Evolutionary conservation across 2,113 vertebrate genomes (phyloP).

Genomic region (Morone chrysops): DNA sequence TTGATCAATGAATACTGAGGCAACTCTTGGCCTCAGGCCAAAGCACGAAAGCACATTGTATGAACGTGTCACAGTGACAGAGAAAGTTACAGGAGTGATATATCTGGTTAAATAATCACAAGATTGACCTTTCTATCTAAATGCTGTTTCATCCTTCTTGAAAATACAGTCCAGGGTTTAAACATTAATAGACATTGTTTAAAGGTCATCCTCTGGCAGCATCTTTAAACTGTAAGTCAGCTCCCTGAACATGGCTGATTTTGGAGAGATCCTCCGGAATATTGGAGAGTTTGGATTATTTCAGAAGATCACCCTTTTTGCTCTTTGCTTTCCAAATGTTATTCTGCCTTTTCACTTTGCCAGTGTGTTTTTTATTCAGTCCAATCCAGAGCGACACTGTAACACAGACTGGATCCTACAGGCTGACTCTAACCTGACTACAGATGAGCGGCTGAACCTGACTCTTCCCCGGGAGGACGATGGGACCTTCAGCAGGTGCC

Average conservation of each 20-base stretch:
- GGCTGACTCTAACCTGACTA: constrained; percentile 76
- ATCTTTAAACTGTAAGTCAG: neutral
- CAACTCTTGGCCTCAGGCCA: neutral
- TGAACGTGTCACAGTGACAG: neutral
- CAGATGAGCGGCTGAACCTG: constrained; percentile 83
- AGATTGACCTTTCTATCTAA: neutral
- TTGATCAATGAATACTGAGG: neutral
- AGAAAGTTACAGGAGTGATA: neutral
- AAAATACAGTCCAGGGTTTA: constrained; percentile 51
- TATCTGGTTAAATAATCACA: neutral
- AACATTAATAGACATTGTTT: constrained; percentile 74
- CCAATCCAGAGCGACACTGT: constrained; percentile 79
- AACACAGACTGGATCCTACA: constrained; percentile 74
- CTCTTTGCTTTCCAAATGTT: constrained; percentile 75
- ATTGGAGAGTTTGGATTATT: constrained; percentile 87
- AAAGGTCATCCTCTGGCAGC: constrained; percentile 31
- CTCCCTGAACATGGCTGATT: constrained; percentile 74
- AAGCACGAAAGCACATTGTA: neutral
- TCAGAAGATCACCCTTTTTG: constrained; percentile 83
- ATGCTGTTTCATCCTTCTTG: constrained; percentile 21
- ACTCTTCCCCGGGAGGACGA: constrained; percentile 73
- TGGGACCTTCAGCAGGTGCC: constrained; percentile 84
- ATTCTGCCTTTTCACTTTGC: constrained; percentile 82
- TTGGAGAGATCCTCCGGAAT: constrained; percentile 83
- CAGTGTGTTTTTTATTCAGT: constrained; percentile 85